Evolutionary conservation across 1,140 invertebrate genomes (phyloP).

Genomic region (Drosophila bipectinata): DNA sequence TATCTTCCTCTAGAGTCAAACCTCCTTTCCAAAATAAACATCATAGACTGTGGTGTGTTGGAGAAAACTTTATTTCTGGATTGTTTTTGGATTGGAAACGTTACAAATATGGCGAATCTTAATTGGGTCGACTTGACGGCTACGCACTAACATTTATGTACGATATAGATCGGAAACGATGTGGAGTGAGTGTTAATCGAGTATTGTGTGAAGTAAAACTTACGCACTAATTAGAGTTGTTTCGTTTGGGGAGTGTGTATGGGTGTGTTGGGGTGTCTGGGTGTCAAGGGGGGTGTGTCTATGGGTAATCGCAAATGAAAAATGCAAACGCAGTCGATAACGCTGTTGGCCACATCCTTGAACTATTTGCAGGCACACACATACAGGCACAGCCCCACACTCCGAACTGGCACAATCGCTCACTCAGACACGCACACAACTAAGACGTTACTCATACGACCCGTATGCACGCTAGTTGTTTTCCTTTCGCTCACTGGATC

Average conservation of each 20-base stretch:
- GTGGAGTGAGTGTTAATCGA: constrained; percentile 26
- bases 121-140: constrained; percentile 39
- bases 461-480: constrained; percentile 79
- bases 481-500: background rate
- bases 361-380: constrained; percentile 15
- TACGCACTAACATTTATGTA: constrained; percentile 46
- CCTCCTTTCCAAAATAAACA: background rate
- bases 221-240: constrained; percentile 61
- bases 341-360: constrained; percentile 62
- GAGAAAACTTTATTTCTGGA: constrained; percentile 70
- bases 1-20: background rate
- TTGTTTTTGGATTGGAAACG: constrained; percentile 59
- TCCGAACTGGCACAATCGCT: constrained; percentile 10
- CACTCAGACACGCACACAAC: constrained; percentile 49
- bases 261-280: constrained; percentile 13
- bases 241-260: constrained; percentile 7
- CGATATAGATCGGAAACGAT: constrained; percentile 28
- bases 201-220: constrained; percentile 35
- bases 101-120: constrained; percentile 74
- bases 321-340: constrained; percentile 64
- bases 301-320: constrained; percentile 46
- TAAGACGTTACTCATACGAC: constrained; percentile 79
- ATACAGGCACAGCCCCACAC: constrained; percentile 4
- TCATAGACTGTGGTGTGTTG: constrained; percentile 51
- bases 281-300: constrained; percentile 7